phyloP scores from a whole-genome alignment of 2,888 invertebrate species.

The Drosophila subquinaria region DNA sequence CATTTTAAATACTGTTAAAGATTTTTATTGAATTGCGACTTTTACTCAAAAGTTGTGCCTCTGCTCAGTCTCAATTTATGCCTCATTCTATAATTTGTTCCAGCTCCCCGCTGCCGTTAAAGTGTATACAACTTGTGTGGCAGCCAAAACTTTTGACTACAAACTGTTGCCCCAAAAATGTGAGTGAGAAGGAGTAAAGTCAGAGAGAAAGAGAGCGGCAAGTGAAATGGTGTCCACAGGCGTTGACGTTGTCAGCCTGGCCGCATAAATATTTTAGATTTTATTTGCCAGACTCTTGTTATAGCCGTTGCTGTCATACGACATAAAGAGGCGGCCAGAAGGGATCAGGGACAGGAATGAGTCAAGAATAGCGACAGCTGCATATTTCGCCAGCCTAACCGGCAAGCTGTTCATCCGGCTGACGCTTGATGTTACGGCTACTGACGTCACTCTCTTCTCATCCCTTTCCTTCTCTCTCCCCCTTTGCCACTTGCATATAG shows the following conservation, averaged over 20 bases:
- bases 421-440: conserved; percentile 60
- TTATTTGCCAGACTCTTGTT: conserved; percentile 50
- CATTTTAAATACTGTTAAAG: conserved; percentile 53
- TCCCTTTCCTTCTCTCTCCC: neutral
- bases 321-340: neutral
- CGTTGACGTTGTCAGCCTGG: conserved; percentile 58
- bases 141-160: conserved; percentile 63
- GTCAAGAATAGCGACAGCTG: conserved; percentile 47
- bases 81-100: neutral
- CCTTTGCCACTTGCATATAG: conserved; percentile 33
- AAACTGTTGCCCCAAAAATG: conserved; percentile 39
- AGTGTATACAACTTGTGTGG: conserved; percentile 20
- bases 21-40: conserved; percentile 67
- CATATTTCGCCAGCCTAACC: conserved; percentile 72
- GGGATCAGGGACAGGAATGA: neutral
- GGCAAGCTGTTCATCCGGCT: conserved; percentile 76
- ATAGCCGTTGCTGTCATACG: conserved; percentile 28
- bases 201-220: neutral
- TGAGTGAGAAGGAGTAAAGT: neutral
- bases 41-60: conserved; percentile 6
- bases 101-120: neutral
- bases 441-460: neutral
- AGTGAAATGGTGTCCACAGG: neutral
- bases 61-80: neutral
- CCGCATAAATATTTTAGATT: conserved; percentile 80